Conservation (phyloP, 2,113 vertebrate species). For the Arizona elegans region DNA sequence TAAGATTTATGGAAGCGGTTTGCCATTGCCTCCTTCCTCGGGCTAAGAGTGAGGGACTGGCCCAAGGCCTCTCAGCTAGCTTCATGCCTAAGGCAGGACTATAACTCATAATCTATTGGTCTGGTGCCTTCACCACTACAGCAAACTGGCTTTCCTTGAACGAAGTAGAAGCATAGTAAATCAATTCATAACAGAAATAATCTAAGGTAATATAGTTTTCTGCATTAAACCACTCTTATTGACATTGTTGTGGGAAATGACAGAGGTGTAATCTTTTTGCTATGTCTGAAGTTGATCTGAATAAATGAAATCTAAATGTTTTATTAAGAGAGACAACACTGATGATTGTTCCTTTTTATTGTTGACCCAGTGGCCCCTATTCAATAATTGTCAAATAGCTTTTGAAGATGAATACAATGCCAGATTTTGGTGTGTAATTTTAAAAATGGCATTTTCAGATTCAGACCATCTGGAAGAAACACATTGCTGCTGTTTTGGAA, state of each 20-base stretch:
- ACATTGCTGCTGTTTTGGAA: not conserved
- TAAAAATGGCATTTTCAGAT: not conserved
- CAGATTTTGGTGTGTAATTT: not conserved
- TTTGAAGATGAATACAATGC: not conserved
- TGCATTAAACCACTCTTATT: not conserved
- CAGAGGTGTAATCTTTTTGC: not conserved
- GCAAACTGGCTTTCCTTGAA: not conserved
- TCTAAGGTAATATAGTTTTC: not conserved
- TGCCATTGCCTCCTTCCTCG: not conserved
- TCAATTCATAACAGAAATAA: not conserved
- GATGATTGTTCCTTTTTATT: not conserved
- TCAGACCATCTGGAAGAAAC: not conserved
- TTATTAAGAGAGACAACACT: not conserved
- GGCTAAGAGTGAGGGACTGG: not conserved
- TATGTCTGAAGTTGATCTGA: not conserved
- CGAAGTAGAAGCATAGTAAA: not conserved
- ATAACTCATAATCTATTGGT: not conserved
- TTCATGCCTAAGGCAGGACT: not conserved
- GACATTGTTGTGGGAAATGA: not conserved
- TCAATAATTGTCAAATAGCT: not conserved
- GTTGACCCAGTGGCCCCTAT: no score
- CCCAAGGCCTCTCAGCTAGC: not conserved
- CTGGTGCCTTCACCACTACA: not conserved
- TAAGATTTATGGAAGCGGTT: not conserved
- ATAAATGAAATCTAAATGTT: not conserved